Evolutionary conservation across 2,113 vertebrate genomes (phyloP).

Genomic region (Origma solitaria): DNA sequence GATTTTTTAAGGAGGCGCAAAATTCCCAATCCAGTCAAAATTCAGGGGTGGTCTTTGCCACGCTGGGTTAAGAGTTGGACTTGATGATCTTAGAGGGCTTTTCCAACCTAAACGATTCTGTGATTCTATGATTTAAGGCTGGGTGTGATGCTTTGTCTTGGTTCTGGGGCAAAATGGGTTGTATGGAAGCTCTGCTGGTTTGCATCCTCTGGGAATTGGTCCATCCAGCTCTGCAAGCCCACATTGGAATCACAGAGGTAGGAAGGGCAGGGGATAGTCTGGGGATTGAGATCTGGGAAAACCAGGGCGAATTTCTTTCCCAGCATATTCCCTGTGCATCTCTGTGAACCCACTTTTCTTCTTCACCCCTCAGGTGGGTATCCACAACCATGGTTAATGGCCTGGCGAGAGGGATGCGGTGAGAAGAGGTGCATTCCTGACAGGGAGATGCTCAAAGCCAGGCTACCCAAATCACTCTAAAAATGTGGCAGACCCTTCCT

Average conservation of each 20-base stretch:
- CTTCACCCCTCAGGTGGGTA: not conserved
- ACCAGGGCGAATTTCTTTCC: not conserved
- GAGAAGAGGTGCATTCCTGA: not conserved
- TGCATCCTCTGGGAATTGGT: not conserved
- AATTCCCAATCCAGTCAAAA: not conserved
- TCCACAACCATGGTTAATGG: not conserved
- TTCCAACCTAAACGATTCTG: not conserved
- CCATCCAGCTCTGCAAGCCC: not conserved
- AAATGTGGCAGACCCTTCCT: not conserved
- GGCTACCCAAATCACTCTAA: not conserved
- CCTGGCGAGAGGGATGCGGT: not conserved
- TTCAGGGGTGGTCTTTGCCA: not conserved
- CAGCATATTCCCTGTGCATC: not conserved
- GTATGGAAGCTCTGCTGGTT: not conserved
- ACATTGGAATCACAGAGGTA: not conserved
- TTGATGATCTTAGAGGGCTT: not conserved
- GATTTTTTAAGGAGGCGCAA: not conserved
- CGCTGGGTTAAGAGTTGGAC: fast-evolving
- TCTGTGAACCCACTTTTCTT: not conserved
- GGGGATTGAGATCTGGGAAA: not conserved
- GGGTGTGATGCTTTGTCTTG: not conserved
- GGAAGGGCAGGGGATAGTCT: not conserved
- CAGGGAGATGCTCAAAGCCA: not conserved
- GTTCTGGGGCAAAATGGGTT: not conserved
- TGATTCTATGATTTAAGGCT: fast-evolving